Evolutionary conservation across 2,113 vertebrate species (phyloP), one percentile per base, ranked within the genome.

Genomic region (Crotophaga sulcirostris): DNA sequence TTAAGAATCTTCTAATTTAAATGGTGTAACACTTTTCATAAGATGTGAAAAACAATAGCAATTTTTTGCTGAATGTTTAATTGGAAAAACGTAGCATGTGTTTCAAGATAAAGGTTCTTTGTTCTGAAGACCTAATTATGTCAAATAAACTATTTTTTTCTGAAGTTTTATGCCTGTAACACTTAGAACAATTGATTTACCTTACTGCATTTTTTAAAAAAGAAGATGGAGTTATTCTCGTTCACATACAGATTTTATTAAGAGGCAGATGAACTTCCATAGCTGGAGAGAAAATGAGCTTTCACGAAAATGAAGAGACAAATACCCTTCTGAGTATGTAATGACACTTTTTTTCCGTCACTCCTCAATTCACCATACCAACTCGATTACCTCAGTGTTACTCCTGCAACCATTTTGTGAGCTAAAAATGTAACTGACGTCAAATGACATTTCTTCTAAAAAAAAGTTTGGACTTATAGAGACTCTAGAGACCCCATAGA

Each of bases 191-290:
- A 95, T 90, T 8, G 3, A 83, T 84, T 64, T 59, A 28, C 84
- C 49, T 89, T 73, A 51, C 17, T 84, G 56, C 28, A 91, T 96
- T 96, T 95, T 96, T 95, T 91, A 59, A 91, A 93, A 92, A 96
- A 94, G 74, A 52, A 62, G 51, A 87, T 51, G 25, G 33, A 72
- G 66, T 82, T 90, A 84, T 95, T 94, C 75, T 88, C 94, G 79
- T 87, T 93, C 93, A 85, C 92, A 93, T 67, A 79, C 33, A 78
- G 60, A 87, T 62, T 68, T 84, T 82, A 90, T 47, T 77, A 90
- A 87, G 44, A 36, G 93, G 21, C 23, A 93, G 87, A 93, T 60
- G 45, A 93, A 88, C 69, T 77, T 91, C 51, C 44, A 36, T 34
- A 70, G 91, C 63, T 25, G 36, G 24, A 85, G 25, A 73, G 47